Conservation (phyloP, 1,140 invertebrate species). For the Pseudomyrmex cubaensis region DNA sequence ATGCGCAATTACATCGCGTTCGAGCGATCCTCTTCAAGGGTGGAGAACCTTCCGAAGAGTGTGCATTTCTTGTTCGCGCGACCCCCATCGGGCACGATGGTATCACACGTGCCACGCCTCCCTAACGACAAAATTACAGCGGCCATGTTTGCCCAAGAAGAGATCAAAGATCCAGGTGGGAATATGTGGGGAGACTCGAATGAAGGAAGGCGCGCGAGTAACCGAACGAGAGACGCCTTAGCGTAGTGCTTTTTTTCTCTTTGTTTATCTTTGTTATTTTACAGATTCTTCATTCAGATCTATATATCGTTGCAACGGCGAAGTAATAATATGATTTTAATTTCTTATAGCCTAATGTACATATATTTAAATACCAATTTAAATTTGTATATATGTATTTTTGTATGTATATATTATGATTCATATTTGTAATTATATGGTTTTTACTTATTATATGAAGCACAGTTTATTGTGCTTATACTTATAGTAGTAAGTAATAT, state of each 20-base stretch:
- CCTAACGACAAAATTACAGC: conserved; percentile 76
- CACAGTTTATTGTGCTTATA: too few relatives aligned
- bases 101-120: conserved; percentile 78
- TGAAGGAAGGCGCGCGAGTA: conserved; percentile 24
- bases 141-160: conserved; percentile 75
- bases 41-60: conserved; percentile 62
- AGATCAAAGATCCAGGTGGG: conserved; percentile 76
- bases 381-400: too few relatives aligned
- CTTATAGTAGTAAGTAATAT: too few relatives aligned
- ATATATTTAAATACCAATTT: too few relatives aligned
- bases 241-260: neutral
- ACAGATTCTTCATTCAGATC: neutral
- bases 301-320: neutral
- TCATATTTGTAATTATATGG: too few relatives aligned
- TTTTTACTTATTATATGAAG: too few relatives aligned
- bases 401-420: too few relatives aligned
- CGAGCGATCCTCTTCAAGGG: conserved; percentile 57
- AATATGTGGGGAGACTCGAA: conserved; percentile 48
- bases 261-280: conserved; percentile 24
- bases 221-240: conserved; percentile 10
- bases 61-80: conserved; percentile 63
- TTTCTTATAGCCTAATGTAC: too few relatives aligned
- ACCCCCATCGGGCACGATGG: conserved; percentile 69
- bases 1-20: conserved; percentile 41
- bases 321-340: conserved; percentile 7